Conservation (phyloP, 2,888 invertebrate species). For the Ichneumoninae sp. region DNA sequence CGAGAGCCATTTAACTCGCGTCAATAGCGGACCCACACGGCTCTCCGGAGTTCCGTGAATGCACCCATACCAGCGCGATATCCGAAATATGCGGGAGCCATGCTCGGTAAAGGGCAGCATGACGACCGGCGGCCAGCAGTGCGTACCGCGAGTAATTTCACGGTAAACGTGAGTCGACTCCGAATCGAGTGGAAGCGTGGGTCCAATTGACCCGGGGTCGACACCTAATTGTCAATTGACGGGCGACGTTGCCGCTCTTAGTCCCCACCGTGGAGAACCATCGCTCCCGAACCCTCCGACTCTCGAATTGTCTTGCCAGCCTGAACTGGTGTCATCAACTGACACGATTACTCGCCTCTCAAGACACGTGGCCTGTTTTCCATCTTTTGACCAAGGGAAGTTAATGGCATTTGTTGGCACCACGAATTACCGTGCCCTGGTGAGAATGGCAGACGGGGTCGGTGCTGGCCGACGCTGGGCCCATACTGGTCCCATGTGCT, state of each 20-base stretch:
- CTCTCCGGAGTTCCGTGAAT: conserved; percentile 37
- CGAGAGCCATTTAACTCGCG: conserved; percentile 34
- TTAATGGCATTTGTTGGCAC: background rate
- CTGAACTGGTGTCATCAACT: background rate
- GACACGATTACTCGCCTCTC: background rate
- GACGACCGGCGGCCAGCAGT: conserved; percentile 57
- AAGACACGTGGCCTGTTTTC: background rate
- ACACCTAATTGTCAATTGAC: conserved; percentile 83
- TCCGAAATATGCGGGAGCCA: conserved; percentile 26
- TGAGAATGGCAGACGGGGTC: too few species aligned
- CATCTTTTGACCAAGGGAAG: background rate
- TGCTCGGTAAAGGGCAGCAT: background rate
- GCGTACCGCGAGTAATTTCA: conserved; percentile 80
- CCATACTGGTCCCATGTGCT: too few species aligned
- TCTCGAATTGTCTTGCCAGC: conserved; percentile 12
- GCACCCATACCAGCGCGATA: conserved; percentile 16
- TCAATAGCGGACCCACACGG: conserved; percentile 35
- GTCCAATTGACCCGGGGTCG: conserved; percentile 83
- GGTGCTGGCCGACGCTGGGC: too few species aligned
- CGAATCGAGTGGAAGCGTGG: conserved; percentile 79
- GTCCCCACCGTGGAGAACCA: conserved; percentile 48
- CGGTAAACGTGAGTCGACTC: conserved; percentile 81
- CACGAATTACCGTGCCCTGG: too few species aligned
- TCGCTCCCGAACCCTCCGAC: conserved; percentile 31
- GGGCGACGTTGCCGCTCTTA: conserved; percentile 78